A percentile compares a stretch with the other conserved stretches of the same genome.
Conservation (phyloP, 2,888 invertebrate genomes). For the Hemithea aestivaria region DNA sequence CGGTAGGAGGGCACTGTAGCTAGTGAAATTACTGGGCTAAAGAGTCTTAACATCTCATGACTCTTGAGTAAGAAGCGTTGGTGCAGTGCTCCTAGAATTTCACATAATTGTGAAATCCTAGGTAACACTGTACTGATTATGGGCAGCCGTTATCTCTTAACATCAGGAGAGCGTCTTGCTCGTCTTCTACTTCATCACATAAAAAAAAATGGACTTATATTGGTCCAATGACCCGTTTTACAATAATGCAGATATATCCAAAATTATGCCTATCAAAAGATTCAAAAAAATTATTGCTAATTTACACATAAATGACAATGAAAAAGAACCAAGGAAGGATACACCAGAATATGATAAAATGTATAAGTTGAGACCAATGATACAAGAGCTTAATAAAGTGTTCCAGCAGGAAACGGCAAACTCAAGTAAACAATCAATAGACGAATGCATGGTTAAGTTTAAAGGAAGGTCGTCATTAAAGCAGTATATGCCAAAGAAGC, state of each 20-base stretch:
- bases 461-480: slow-evolving; percentile 29
- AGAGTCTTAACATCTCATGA: too few relatives aligned
- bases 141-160: too few relatives aligned
- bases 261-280: slow-evolving; percentile 19
- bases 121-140: too few relatives aligned
- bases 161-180: too few relatives aligned
- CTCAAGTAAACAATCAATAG: slow-evolving; percentile 22
- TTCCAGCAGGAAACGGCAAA: slow-evolving; percentile 21
- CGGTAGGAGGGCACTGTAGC: too few relatives aligned
- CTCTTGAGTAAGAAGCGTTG: too few relatives aligned
- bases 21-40: too few relatives aligned
- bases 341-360: slow-evolving; percentile 25
- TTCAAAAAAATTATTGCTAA: slow-evolving; percentile 31
- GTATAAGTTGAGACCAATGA: slow-evolving; percentile 27
- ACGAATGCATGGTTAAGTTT: slow-evolving; percentile 29
- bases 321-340: slow-evolving; percentile 17
- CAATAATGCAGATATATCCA: slow-evolving; percentile 26
- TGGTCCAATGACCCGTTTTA: slow-evolving; percentile 31
- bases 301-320: slow-evolving; percentile 28
- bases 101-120: too few relatives aligned
- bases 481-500: slow-evolving; percentile 33
- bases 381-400: slow-evolving; percentile 21
- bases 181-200: too few relatives aligned
- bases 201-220: too few relatives aligned
- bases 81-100: too few relatives aligned